phyloP scores from a whole-genome alignment of 2,113 vertebrate genomes.

The Ardeotis arabs region DNA sequence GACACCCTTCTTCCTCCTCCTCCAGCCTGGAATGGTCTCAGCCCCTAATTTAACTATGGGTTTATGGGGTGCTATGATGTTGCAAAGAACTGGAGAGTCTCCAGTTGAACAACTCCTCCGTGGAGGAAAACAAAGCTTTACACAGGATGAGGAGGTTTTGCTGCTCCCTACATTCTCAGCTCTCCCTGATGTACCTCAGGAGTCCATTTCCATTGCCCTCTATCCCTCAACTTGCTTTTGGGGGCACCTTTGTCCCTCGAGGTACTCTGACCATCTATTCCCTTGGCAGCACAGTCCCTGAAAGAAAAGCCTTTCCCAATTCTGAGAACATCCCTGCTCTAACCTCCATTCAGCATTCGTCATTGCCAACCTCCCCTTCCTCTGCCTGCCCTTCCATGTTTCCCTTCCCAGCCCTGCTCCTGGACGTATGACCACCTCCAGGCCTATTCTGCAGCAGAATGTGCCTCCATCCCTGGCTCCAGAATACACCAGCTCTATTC shows the following conservation, averaged over 20 bases:
- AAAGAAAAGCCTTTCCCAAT: not conserved
- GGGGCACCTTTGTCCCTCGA: not conserved
- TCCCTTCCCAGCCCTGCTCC: not conserved
- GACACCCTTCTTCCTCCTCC: not conserved
- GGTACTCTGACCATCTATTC: not conserved
- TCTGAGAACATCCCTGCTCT: not conserved
- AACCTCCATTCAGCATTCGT: not conserved
- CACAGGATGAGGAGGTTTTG: not conserved
- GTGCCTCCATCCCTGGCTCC: not conserved
- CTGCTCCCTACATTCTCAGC: not conserved
- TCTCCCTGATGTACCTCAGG: not conserved
- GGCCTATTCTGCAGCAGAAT: not conserved
- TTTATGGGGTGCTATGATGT: not conserved
- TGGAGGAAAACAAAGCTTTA: not conserved
- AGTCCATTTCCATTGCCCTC: not conserved
- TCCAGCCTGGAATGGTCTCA: not conserved
- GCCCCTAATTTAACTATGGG: not conserved
- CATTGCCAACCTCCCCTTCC: not conserved
- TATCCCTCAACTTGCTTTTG: not conserved
- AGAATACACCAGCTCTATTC: not conserved
- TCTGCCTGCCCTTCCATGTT: fast-evolving
- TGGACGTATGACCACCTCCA: not conserved
- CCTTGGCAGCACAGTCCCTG: not conserved
- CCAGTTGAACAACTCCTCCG: not conserved
- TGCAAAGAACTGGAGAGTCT: not conserved